Evolutionary conservation across 1,140 invertebrate species (phyloP), one percentile per base, ranked within the genome.

Genomic region (Lasioglossum baleicum): DNA sequence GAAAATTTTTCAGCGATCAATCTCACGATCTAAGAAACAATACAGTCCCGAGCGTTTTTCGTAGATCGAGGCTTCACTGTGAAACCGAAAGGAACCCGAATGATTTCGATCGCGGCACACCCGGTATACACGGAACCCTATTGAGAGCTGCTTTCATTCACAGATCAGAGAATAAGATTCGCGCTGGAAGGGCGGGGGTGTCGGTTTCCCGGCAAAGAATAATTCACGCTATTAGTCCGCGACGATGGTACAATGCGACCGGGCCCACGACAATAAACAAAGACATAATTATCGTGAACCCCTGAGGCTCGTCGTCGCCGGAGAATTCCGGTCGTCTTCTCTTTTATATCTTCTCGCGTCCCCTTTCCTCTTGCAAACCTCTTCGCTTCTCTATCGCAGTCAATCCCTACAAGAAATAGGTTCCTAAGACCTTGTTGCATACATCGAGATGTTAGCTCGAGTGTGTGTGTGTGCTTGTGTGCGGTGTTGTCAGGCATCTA

Each of bases 221-320:
- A 92, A 92, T 92, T 91, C 88, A 82, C 84, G 86, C 87, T 89
- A 90, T 90, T 91, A 91, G 87, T 88, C 83, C 48, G 44, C 10
- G 80, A 77, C 70, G 6, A 75, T 79, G 80, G 81, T 64, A 90
- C 89, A 90, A 90, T 90, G 80, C 78, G 75, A 67, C 73, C 85
- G 66, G 83, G 71, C 76, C 79, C 77, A 89, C 86, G 87, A 88
- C 87, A 86, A 91, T 89, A 91, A 92, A 92, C 91, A 91, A 91
- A 90, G 90, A 84, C 82, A 72, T 89, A 90, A 91, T 90, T 91
- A 90, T 84, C 69, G 76, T 58, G 31, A 35, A 65, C 35, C 76
- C n/a, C 40, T 22, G 22, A 58, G 76, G 68, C 63, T 64, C 76
- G 74, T 66, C 40, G 63, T 67, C 81, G 65, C 35, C 70, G 70